Evolutionary conservation across 53 echinoderm and acorn worm species (phyloP), one percentile per base, ranked within the genome.

Genomic region (Antedon mediterranea): DNA sequence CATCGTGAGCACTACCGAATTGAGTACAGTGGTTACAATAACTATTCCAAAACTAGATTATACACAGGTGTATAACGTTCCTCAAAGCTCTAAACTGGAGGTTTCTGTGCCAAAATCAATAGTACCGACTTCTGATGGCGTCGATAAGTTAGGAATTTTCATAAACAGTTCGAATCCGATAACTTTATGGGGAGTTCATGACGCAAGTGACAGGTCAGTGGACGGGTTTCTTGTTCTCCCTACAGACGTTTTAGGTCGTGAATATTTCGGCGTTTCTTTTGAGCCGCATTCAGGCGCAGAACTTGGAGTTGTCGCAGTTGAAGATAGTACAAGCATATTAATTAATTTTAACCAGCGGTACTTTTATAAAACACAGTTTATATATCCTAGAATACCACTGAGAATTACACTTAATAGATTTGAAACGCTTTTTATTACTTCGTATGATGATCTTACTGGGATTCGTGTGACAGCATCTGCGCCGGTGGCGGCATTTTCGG

Each of bases 161-260:
- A 18, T 57, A 13, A 57, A 57, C 9, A 57, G 57, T 26, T 18
- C 57, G 9, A 26, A 8, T 11, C 15, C 9, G 2, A 57, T 57
- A 18, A 18, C 57, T 18, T 57, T 57, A 18, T 57, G 57, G 57
- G 57, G 57, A 3, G 23, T 57, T 13, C 57, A 57, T 26, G 57
- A 57, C 23, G 57, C 57, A 57, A 57, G 57, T 57, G 23, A 26
- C 2, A 57, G 57, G 23, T 57, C 57, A 23, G 57, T 8, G 23
- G 91, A 90, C 37, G 91, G 91, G 30, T 90, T 90, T 75, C 74
- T 76, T 3, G 91, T 79, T 23, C 71, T 90, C 0, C 91, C 91
- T 0, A 41, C 73, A 0, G 57, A 57, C 20, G 43, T 81, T 13
- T 42, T 88, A 33, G 91, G 91, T 5, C 80, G 71, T 0, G 91